These are phyloP conservation scores for Oxyruncus cristatus DNA, from an alignment of 2,113 vertebrate species.

Conservation along the genomic window DNA sequence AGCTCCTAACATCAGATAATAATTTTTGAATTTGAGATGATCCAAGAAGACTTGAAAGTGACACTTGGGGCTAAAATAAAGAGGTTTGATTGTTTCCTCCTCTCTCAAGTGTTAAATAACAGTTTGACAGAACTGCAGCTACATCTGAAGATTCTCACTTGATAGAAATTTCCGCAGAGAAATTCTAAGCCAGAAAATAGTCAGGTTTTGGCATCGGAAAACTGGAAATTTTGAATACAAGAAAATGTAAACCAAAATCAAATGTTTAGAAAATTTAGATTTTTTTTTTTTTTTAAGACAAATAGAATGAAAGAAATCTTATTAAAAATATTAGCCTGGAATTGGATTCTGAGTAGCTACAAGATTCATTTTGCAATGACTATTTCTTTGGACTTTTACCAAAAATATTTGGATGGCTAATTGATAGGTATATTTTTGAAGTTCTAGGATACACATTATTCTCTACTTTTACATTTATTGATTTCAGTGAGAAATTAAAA, in stretches of 20 bases:
- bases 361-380: not conserved
- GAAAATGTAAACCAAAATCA: not conserved
- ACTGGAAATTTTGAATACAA: not conserved
- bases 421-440: not conserved
- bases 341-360: not conserved
- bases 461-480: not conserved
- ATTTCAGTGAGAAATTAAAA: not conserved
- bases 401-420: not conserved
- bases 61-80: constrained; percentile 18
- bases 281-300: fast-evolving
- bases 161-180: not conserved
- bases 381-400: not conserved
- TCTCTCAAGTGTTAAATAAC: not conserved
- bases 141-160: not conserved
- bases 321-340: too few relatives aligned
- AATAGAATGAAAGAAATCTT: not conserved
- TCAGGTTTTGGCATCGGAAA: not conserved
- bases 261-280: not conserved
- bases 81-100: not conserved
- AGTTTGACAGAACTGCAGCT: not conserved
- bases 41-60: constrained; percentile 41
- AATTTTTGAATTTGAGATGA: constrained; percentile 21
- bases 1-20: not conserved
- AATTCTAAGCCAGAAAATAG: not conserved
- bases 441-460: not conserved